A percentile compares a stretch with the other conserved stretches of the same genome.
These are phyloP conservation scores for Acrocephalus kingi DNA, from an alignment of 2,113 vertebrate species.

Conservation along the genomic window DNA sequence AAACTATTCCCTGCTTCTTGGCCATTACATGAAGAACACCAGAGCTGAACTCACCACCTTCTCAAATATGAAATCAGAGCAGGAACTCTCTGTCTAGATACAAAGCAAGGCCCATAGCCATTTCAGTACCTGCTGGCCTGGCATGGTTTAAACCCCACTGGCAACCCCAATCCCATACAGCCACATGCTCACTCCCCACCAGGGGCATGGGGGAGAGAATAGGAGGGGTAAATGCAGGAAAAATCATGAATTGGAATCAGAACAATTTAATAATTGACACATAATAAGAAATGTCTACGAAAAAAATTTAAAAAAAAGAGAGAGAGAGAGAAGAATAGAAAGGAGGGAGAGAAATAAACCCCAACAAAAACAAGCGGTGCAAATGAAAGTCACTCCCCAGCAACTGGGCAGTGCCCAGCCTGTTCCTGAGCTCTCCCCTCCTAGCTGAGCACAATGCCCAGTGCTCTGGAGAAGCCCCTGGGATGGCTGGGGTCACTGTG, in stretches of 20 bases:
- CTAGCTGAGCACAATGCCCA: background rate
- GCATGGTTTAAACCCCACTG: background rate
- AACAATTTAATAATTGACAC: background rate
- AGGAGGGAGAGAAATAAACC: background rate
- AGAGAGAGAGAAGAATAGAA: background rate
- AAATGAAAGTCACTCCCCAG: background rate
- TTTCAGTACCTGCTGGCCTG: background rate
- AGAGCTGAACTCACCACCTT: background rate
- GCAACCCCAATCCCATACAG: background rate
- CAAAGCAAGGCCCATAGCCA: background rate
- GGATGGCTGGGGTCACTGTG: background rate
- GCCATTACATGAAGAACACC: background rate
- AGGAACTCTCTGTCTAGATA: background rate
- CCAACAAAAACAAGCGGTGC: background rate
- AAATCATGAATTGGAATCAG: accelerated
- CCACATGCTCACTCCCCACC: background rate
- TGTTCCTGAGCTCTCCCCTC: background rate
- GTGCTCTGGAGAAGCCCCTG: background rate
- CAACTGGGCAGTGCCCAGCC: background rate
- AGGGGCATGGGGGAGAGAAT: background rate
- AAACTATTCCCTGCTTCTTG: background rate
- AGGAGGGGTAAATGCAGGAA: background rate
- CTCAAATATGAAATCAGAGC: background rate
- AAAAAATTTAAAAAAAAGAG: accelerated
- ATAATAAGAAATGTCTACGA: background rate